Percentiles rank a stretch among this genome's conserved stretches.
These are phyloP conservation scores for Malacoraja senta DNA, from an alignment of 2,797 vertebrate species.

Conservation along the genomic window DNA sequence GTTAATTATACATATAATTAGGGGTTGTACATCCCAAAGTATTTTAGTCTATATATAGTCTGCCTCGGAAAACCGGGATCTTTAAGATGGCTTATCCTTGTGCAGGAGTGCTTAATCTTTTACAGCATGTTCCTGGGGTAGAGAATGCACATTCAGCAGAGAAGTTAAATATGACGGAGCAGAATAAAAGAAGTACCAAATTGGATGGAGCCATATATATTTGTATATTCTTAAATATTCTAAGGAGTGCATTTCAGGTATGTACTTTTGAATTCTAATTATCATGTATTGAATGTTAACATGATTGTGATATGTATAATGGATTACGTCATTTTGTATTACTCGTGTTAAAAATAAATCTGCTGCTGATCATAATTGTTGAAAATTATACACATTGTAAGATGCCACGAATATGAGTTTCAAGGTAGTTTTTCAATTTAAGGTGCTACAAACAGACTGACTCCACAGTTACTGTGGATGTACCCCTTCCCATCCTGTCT, in stretches of 20 bases:
- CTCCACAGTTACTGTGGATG: no score
- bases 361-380: not conserved
- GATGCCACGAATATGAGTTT: no score
- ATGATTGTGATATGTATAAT: not conserved
- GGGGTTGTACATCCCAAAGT: not conserved
- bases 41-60: not conserved
- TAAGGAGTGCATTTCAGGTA: constrained; percentile 52
- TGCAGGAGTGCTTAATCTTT: not conserved
- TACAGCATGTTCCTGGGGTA: not conserved
- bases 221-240: constrained; percentile 48
- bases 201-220: constrained; percentile 50
- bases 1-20: no score
- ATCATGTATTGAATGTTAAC: not conserved
- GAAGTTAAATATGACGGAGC: not conserved
- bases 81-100: not conserved
- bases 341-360: not conserved
- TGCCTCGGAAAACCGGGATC: not conserved
- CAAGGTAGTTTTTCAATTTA: no score
- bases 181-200: constrained; percentile 40
- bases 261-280: not conserved
- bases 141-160: not conserved
- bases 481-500: no score
- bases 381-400: not conserved
- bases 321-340: not conserved
- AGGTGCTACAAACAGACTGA: no score